Evolutionary conservation across 1,140 invertebrate species (phyloP), one percentile per base, ranked within the genome.

Genomic region (Drosophila pallidifrons): DNA sequence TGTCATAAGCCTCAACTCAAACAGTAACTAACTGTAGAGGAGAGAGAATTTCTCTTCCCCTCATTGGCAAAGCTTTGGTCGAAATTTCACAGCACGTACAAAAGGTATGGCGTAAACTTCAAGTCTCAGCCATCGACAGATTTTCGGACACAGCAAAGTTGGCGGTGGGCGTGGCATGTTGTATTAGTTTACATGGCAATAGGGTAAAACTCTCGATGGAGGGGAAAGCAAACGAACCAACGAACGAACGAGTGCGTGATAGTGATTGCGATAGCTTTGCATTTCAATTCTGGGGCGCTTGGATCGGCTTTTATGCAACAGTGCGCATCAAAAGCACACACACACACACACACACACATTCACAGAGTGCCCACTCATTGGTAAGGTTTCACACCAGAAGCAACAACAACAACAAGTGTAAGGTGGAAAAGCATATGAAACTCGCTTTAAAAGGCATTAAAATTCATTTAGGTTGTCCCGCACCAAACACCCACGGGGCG

Each of bases 261-360:
- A 10, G 64, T 41, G 28, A 28, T 60, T 43, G 59, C n/a, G 51
- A 72, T 52, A 77, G 85, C 83, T 83, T 87, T 82, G 65, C 41
- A 35, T 67, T 68, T 60, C 51, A 54, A 77, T 82, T 88, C 80
- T 69, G 16, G 71, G 65, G 46, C 65, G 43, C 38, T 54, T 71
- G 30, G 60, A 63, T 89, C 82, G 83, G 76, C 82, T 86, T 88
- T 87, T 89, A 88, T 88, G 83, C 82, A 83, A 87, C 80, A 87
- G 82, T 87, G 83, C 76, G 82, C 80, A 77, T 77, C 66, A 85
- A 87, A 87, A 80, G 79, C 73, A 67, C 71, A 55, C 82, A 67
- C 70, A 13, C 38, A 55, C 66, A 64, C 59, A 66, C 73, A 57
- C 73, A 68, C 38, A 55, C 66, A 64, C 63, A 66, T 68, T 52